phyloP scores from a whole-genome alignment of 2,888 invertebrate genomes.

The Lasioglossum villosulum region DNA sequence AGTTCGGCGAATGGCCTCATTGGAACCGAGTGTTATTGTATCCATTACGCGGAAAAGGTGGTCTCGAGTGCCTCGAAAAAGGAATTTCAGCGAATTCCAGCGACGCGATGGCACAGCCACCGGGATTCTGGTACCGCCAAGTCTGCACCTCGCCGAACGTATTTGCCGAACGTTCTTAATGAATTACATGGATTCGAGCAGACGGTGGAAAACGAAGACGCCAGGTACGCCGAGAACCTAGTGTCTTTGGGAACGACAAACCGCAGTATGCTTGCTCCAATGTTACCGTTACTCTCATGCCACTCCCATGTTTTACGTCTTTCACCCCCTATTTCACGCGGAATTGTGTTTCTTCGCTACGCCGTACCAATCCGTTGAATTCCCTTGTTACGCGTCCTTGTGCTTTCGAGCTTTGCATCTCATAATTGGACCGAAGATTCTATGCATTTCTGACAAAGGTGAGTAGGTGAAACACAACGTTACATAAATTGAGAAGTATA shows the following conservation, averaged over 20 bases:
- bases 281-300: neutral
- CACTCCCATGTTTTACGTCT: neutral
- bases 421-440: neutral
- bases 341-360: neutral
- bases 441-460: neutral
- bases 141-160: neutral
- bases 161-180: conserved; percentile 22
- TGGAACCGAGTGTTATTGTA: conserved; percentile 13
- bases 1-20: conserved; percentile 41
- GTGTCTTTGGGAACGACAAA: conserved; percentile 17
- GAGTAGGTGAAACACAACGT: neutral
- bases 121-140: neutral
- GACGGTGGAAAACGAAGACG: neutral
- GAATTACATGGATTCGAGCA: conserved; percentile 4
- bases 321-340: neutral
- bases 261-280: conserved; percentile 38
- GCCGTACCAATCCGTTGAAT: neutral
- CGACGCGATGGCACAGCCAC: neutral
- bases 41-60: conserved; percentile 25
- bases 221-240: neutral
- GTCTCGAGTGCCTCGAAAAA: conserved; percentile 9
- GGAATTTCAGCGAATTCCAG: neutral
- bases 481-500: neutral
- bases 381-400: neutral
- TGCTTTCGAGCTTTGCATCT: neutral